These are phyloP conservation scores for Drosophila arizonae DNA, from an alignment of 1,140 invertebrate genomes.

Conservation along the genomic window DNA sequence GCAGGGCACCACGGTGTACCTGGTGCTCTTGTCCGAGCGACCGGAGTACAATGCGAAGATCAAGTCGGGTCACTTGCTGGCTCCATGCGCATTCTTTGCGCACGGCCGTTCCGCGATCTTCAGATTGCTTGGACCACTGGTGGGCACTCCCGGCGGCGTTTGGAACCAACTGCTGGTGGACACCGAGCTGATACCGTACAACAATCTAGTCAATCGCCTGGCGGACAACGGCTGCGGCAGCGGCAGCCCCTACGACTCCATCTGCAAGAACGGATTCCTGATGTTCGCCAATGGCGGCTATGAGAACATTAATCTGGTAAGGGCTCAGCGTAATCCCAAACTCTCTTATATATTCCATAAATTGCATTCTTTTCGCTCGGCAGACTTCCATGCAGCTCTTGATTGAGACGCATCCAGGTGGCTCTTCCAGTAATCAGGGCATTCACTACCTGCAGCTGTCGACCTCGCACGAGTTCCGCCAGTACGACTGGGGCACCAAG, in stretches of 20 bases:
- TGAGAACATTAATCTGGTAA: slow-evolving; percentile 59
- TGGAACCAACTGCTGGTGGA: slow-evolving; percentile 64
- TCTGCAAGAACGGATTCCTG: slow-evolving; percentile 63
- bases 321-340: not conserved
- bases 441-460: slow-evolving; percentile 83
- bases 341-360: not conserved
- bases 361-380: not conserved
- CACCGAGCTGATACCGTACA: slow-evolving; percentile 61
- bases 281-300: slow-evolving; percentile 71
- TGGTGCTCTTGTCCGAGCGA: slow-evolving; percentile 83
- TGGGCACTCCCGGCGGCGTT: slow-evolving; percentile 67
- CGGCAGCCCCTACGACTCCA: slow-evolving; percentile 15
- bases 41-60: slow-evolving; percentile 85
- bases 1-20: slow-evolving; percentile 85
- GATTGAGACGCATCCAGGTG: slow-evolving; percentile 83
- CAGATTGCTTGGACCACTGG: slow-evolving; percentile 57
- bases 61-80: slow-evolving; percentile 83
- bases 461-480: slow-evolving; percentile 61
- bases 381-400: slow-evolving; percentile 82
- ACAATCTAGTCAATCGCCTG: slow-evolving; percentile 62
- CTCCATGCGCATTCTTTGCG: slow-evolving; percentile 84
- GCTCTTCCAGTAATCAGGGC: slow-evolving; percentile 83
- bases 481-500: slow-evolving; percentile 83
- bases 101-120: slow-evolving; percentile 61
- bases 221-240: slow-evolving; percentile 51